Evolutionary conservation across 2,888 invertebrate genomes (phyloP), one percentile per base, ranked within the genome.

Genomic region (Noctua janthe): DNA sequence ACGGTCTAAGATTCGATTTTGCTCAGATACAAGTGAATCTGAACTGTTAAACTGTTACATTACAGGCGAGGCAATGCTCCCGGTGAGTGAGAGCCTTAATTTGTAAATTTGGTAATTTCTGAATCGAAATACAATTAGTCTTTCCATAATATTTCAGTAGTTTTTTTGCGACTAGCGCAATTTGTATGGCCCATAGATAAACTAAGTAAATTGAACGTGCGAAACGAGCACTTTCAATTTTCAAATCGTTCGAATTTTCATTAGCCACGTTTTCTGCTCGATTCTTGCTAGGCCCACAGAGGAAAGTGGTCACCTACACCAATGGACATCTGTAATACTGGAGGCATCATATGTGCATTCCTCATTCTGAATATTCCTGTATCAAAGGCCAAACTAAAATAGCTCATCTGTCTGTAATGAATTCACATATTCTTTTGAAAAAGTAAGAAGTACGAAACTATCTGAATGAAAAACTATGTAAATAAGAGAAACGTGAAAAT

Each of bases 401-500:
- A 29, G 20, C 8, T 51, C 13, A 13, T 71, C 6, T 17, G 47
- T 13, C 17, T 17, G 47, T 70, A n/a, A 15, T 69, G 23, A 47
- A 47, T 62, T 66, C 15, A 15, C 15, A 23, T 43, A 47, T 47
- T 69, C 15, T 70, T 29, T 29, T 67, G 7, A 39, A 49, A 20
- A 29, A 59, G 6, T 35, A 69, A 47, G 6, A 64, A 66, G 15
- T 47, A 56, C 17, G 15, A 71, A 67, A 62, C 47, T 0, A 29
- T 23, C 49, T 47, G 17, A 76, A 74, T 56, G 20, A 23, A 73
- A 79, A 66, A 17, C 39, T 73, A 59, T 13, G 54, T 54, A 66
- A 84, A 80, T 71, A 67, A 39, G 13, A 62, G 29, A 59, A 66
- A 80, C 59, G 64, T 43, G 71, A 71, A 83, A 49, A 71, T 35